Conservation (phyloP, 2,113 vertebrate species). For the Triplophysa tibetana region DNA sequence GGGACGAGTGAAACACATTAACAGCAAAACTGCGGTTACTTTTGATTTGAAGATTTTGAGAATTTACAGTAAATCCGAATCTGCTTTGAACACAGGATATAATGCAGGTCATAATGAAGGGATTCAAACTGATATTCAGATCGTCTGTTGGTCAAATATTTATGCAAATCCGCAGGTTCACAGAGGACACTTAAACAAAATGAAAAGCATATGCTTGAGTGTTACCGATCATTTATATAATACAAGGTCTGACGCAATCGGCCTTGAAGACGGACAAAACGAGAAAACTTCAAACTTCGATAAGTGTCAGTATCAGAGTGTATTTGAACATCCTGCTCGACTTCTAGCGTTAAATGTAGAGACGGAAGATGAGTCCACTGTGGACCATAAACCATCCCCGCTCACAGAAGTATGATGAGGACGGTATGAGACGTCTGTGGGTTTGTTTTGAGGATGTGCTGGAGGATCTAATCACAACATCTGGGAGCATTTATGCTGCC, state of each 20-base stretch:
- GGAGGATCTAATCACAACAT: conserved; percentile 59
- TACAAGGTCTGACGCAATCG: neutral
- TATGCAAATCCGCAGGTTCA: too few species aligned
- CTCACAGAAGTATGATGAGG: conserved; percentile 31
- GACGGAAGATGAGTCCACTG: conserved; percentile 18
- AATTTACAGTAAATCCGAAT: too few species aligned
- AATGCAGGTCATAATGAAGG: too few species aligned
- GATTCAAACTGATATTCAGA: too few species aligned
- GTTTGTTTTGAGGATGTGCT: conserved; percentile 28
- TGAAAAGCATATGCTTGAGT: neutral
- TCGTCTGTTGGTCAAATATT: too few species aligned
- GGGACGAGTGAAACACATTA: too few species aligned
- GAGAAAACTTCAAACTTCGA: neutral
- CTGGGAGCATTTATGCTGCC: conserved; percentile 67
- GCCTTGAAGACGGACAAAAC: too few species aligned
- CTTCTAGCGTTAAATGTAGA: conserved; percentile 19
- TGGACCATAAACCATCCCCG: conserved; percentile 27
- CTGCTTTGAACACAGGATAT: too few species aligned
- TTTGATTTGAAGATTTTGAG: neutral
- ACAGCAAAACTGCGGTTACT: too few species aligned
- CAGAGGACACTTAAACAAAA: too few species aligned
- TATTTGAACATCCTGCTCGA: conserved; percentile 1
- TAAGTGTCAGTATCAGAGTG: neutral
- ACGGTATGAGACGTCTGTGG: neutral
- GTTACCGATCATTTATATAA: neutral